Evolutionary conservation across 2,113 vertebrate species (phyloP), one percentile per base, ranked within the genome.

Genomic region (Eolophus roseicapilla): DNA sequence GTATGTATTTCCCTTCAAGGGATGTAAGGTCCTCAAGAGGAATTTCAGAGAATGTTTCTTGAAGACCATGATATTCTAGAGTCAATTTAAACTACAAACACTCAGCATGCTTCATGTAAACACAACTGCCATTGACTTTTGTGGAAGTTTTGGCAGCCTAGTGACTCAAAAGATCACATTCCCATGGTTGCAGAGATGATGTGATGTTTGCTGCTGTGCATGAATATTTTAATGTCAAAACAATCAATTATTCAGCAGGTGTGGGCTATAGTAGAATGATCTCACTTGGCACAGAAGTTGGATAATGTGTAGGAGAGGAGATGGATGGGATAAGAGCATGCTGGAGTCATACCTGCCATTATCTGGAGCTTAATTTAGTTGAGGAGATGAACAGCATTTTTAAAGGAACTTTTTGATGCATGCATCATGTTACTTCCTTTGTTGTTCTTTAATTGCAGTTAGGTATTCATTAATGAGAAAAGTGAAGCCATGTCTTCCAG

Each of bases 221-320:
- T 93, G 92, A 95, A 86, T 86, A 62, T 88, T 91, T 95, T 95
- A 53, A 82, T 96, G 84, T 96, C 70, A 90, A 65, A 96, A 25
- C 59, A 52, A 68, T 96, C 55, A 73, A 69, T 93, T 93, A 94
- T 95, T 85, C 55, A 97, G 79, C 23, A 90, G 77, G 44, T 92
- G 79, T 75, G 65, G 52, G 50, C 71, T 86, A 4, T 13, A 71
- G 74, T 31, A 44, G 47, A 86, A 57, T 59, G 81, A 90, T 97
- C 83, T 95, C 44, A 50, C 37, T 94, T 83, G 92, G 86, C 60
- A 60, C 43, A 62, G 64, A 57, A 33, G 31, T n/a, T 91, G 86
- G 55, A 23, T 88, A 57, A 92, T 31, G 35, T 50, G 59, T 64
- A 71, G 60, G 52, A 83, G 41, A 82, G 46, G 62, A 94, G 60